Evolutionary conservation across 2,888 invertebrate genomes (phyloP), one percentile per base, ranked within the genome.

Genomic region (Dynastes tityus): DNA sequence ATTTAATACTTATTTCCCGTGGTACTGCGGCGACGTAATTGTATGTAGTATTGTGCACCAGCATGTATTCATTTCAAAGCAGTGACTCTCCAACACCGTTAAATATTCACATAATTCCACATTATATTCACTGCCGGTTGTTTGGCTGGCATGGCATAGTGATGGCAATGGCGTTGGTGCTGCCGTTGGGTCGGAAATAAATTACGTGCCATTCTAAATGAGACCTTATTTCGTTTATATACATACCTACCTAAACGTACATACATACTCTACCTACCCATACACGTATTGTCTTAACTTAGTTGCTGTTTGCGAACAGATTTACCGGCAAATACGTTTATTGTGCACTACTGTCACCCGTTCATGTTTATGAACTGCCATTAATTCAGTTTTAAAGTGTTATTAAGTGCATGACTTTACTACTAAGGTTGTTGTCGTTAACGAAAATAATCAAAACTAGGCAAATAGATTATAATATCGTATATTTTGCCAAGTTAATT

Each of bases 1-100:
- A 71, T 77, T 64, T 77, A 63, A 71, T 63, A 77, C 68, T 71
- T 77, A 77, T 77, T 77, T 77, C 76, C 76, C 76, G 65, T 13
- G 65, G 76, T 11, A 11, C 45, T 64, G 61, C 76, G 53, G 22
- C 51, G 27, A 58, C 61, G 65, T 65, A 76, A 65, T 76, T 45
- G 51, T 63, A 64, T 51, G 75, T 53, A 75, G 53, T 75, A 63
- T 55, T 55, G 40, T 73, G 73, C 61, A 45, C 58, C 27, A 73
- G 73, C 45, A 61, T 51, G 70, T 53, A 53, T 71, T 40, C 73
- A 73, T 45, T 73, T 73, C 58, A 61, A 61, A 73, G 58, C 58
- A 73, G 27, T 40, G 40, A n/a, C 45, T 58, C 40, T 73, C 58
- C 61, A 40, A 40, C 73, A 61, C 61, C 61, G 73, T 73, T 73